Evolutionary conservation across 2,888 invertebrate genomes (phyloP).

Genomic region (Cosmia pyralina): DNA sequence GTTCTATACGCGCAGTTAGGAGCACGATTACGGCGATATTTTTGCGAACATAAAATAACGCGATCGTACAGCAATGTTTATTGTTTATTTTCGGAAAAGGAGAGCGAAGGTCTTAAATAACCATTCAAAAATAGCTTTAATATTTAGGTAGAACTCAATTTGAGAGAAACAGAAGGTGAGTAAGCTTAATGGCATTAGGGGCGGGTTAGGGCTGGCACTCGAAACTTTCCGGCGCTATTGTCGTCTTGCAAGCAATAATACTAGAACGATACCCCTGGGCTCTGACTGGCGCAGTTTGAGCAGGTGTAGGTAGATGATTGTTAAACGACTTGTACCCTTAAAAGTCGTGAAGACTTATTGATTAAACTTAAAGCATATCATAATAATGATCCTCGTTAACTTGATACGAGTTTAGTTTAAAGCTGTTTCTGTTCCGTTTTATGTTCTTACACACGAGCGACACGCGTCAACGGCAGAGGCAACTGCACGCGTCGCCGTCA

Average conservation of each 20-base stretch:
- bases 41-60: constrained; percentile 36
- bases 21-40: constrained; percentile 45
- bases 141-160: constrained; percentile 63
- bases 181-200: constrained; percentile 64
- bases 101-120: constrained; percentile 34
- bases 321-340: constrained; percentile 71
- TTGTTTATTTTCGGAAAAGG: constrained; percentile 42
- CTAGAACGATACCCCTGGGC: constrained; percentile 68
- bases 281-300: constrained; percentile 65
- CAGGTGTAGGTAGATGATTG: constrained; percentile 67
- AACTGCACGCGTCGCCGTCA: too few relatives aligned
- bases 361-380: constrained; percentile 33
- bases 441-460: too few relatives aligned
- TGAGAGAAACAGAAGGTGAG: constrained; percentile 60
- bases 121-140: constrained; percentile 47
- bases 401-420: constrained; percentile 1
- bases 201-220: constrained; percentile 60
- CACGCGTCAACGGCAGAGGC: too few relatives aligned
- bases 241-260: constrained; percentile 72
- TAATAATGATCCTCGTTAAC: constrained; percentile 17
- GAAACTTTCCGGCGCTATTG: constrained; percentile 68
- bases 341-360: constrained; percentile 67
- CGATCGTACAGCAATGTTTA: constrained; percentile 21
- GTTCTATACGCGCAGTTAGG: constrained; percentile 49
- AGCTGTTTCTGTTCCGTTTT: background rate